Evolutionary conservation across 2,113 vertebrate species (phyloP).

Genomic region (Cranoglanis bouderius): DNA sequence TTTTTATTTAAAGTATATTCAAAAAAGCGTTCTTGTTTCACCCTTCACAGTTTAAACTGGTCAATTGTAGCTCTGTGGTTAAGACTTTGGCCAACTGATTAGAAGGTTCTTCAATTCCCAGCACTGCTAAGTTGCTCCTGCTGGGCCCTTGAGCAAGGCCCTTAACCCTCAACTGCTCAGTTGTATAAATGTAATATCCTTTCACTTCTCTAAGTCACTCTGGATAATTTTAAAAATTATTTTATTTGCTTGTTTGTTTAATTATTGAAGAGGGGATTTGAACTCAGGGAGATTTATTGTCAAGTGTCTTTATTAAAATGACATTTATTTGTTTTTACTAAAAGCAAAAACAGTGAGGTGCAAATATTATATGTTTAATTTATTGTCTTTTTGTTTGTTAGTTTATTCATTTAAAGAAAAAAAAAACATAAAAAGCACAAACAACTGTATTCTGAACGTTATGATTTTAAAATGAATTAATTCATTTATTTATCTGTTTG

Average conservation of each 20-base stretch:
- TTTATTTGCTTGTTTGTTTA: neutral
- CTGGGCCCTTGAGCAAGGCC: neutral
- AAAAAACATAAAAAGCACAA: neutral
- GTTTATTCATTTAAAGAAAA: neutral
- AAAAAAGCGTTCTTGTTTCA: neutral
- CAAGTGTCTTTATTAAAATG: neutral
- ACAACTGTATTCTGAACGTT: neutral
- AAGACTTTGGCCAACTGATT: neutral
- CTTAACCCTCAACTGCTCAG: neutral
- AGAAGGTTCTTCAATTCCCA: neutral
- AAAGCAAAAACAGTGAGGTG: neutral
- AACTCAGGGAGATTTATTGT: no score
- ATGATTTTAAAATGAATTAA: neutral
- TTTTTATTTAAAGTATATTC: neutral
- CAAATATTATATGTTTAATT: neutral
- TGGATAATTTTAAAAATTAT: neutral
- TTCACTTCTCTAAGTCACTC: neutral
- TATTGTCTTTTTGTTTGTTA: neutral
- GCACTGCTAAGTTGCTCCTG: neutral
- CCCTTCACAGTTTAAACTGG: no score
- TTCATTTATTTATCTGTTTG: neutral
- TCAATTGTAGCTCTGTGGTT: neutral
- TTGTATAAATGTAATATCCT: neutral
- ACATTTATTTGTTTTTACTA: neutral
- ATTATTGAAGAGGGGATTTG: neutral